Percentiles rank a stretch among this genome's conserved stretches.
phyloP scores from a whole-genome alignment of 2,888 invertebrate species.

The Dryobotodes eremita region DNA sequence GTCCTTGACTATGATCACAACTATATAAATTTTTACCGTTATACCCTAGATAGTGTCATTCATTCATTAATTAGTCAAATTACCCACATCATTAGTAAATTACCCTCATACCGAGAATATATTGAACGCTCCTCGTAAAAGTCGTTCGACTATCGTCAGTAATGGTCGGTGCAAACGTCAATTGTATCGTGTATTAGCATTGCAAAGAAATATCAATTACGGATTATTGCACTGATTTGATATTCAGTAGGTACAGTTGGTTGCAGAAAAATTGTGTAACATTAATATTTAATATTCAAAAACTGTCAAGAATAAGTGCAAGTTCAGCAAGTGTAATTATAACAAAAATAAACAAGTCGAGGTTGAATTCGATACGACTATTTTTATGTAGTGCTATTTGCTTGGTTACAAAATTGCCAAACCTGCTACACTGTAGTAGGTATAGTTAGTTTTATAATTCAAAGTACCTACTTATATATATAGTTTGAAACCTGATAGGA shows the following conservation, averaged over 20 bases:
- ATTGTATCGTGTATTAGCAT: slow-evolving; percentile 75
- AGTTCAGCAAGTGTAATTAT: too few species aligned
- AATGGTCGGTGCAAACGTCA: slow-evolving; percentile 64
- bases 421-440: too few species aligned
- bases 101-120: too few species aligned
- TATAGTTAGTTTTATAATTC: too few species aligned
- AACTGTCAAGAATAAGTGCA: background rate
- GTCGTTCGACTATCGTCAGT: slow-evolving; percentile 21
- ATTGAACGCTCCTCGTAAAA: slow-evolving; percentile 5
- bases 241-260: slow-evolving; percentile 51
- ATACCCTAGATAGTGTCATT: too few species aligned
- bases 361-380: background rate
- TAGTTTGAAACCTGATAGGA: background rate
- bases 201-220: slow-evolving; percentile 64
- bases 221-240: slow-evolving; percentile 68
- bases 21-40: too few species aligned
- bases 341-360: background rate
- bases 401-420: background rate
- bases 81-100: too few species aligned
- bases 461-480: background rate
- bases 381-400: background rate
- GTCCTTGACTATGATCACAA: too few species aligned
- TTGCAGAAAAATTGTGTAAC: background rate
- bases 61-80: too few species aligned
- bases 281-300: background rate